These are phyloP conservation scores for Actinernus sp. DNA, from an alignment of 92 coral and sea anemone genomes.

Conservation along the genomic window DNA sequence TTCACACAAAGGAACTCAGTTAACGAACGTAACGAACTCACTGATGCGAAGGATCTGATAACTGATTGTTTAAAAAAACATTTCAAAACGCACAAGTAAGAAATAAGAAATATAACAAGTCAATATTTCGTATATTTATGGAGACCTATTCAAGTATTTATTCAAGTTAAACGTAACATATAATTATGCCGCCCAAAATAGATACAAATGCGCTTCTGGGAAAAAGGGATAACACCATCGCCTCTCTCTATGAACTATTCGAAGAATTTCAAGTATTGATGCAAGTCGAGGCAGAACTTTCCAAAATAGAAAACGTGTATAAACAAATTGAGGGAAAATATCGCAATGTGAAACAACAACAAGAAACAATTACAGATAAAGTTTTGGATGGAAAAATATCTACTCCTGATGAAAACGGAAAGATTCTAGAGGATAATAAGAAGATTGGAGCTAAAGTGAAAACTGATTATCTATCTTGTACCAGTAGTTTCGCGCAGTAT, in stretches of 20 bases:
- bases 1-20: no score
- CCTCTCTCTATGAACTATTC: constrained; percentile 8
- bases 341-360: constrained; percentile 26
- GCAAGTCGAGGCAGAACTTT: constrained; percentile 2
- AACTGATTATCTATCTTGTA: constrained; percentile 26
- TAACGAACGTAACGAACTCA: no score
- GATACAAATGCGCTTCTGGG: constrained; percentile 16
- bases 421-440: constrained; percentile 18
- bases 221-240: constrained; percentile 25
- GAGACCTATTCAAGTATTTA: no score
- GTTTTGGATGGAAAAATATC: background rate
- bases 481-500: constrained; percentile 14
- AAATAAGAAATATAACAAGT: no score
- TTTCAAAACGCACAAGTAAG: no score
- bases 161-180: no score
- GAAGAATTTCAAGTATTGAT: constrained; percentile 25
- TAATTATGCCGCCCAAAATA: no score
- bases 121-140: no score
- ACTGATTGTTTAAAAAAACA: no score
- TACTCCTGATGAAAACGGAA: constrained; percentile 6
- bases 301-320: constrained; percentile 11
- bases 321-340: constrained; percentile 5
- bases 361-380: constrained; percentile 22
- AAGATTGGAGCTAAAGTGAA: constrained; percentile 53
- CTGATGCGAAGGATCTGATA: no score